phyloP scores from a whole-genome alignment of 1,140 invertebrate species.

The Bombus affinis region DNA sequence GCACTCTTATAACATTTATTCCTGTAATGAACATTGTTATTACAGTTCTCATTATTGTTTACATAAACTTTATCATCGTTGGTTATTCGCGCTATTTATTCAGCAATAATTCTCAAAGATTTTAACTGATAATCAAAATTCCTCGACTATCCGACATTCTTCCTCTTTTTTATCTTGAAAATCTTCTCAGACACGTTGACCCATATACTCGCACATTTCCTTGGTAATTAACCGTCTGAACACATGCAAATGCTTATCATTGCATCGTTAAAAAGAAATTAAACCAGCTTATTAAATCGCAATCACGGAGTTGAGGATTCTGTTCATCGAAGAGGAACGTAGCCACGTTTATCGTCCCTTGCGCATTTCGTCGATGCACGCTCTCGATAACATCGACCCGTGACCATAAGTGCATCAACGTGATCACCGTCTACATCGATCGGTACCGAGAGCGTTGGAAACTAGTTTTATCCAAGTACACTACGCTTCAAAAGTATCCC shows the following conservation, averaged over 20 bases:
- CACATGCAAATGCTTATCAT: neutral
- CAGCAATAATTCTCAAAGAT: neutral
- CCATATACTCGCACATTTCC: neutral
- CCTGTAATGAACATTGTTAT: neutral
- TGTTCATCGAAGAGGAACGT: neutral
- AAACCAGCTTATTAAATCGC: conserved; percentile 1
- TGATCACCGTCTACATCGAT: neutral
- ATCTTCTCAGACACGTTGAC: neutral
- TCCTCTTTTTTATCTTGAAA: neutral
- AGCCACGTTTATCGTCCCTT: neutral
- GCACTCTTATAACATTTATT: neutral
- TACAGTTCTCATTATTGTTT: neutral
- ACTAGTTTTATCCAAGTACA: conserved; percentile 12
- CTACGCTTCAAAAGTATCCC: neutral
- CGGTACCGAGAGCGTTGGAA: conserved; percentile 8
- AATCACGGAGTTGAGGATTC: neutral
- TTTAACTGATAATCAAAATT: neutral
- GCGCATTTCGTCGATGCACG: neutral
- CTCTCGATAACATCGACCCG: neutral
- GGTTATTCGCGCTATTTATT: neutral
- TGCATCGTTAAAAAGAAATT: neutral
- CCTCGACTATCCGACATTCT: neutral
- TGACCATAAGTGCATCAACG: neutral
- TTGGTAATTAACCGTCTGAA: neutral
- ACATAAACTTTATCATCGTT: neutral